Conservation (phyloP, 2,888 invertebrate species). For the Drosophila fungiperda region DNA sequence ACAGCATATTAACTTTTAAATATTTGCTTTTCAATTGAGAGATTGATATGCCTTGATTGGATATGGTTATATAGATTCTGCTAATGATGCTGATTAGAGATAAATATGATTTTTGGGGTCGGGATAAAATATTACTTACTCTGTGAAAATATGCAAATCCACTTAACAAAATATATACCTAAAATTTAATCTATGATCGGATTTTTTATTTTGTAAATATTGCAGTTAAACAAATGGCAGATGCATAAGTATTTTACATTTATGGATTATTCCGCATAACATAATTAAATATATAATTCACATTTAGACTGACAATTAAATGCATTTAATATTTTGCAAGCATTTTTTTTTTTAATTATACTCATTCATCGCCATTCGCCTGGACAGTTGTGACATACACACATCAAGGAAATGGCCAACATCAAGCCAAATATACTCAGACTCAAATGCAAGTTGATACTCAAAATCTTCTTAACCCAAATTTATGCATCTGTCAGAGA, state of each 20-base stretch:
- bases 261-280: not conserved
- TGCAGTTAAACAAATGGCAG: not conserved
- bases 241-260: not conserved
- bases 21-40: too few relatives aligned
- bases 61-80: not conserved
- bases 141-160: not conserved
- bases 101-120: not conserved
- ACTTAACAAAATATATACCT: not conserved
- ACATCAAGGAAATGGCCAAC: slow-evolving; percentile 69
- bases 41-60: too few relatives aligned
- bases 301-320: slow-evolving; percentile 9
- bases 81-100: not conserved
- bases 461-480: slow-evolving; percentile 76
- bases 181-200: too few relatives aligned
- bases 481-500: slow-evolving; percentile 67
- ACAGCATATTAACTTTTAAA: not conserved
- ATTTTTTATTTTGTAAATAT: not conserved
- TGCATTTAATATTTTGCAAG: slow-evolving; percentile 23
- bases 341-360: slow-evolving; percentile 58
- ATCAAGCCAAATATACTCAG: slow-evolving; percentile 70
- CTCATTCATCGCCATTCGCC: slow-evolving; percentile 20
- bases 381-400: slow-evolving; percentile 33
- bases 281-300: not conserved
- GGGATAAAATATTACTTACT: not conserved
- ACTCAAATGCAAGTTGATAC: slow-evolving; percentile 39